Conservation (phyloP, 2,888 invertebrate species). For the Operophtera brumata region DNA sequence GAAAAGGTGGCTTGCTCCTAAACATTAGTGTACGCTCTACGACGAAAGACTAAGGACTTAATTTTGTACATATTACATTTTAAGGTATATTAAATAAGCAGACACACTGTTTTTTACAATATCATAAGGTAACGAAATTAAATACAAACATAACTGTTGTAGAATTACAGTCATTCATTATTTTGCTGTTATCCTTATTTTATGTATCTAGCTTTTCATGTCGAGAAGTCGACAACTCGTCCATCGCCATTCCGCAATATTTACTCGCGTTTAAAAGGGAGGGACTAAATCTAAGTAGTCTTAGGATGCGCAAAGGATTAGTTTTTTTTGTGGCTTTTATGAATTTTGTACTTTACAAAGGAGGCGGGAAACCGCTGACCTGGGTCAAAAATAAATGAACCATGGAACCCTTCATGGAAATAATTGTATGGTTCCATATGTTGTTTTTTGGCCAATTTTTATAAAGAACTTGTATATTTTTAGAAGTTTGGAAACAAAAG, state of each 20-base stretch:
- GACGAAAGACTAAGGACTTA: slow-evolving; percentile 76
- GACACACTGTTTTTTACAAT: slow-evolving; percentile 79
- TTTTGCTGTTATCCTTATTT: slow-evolving; percentile 68
- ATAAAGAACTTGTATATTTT: too few relatives aligned
- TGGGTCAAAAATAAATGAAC: too few relatives aligned
- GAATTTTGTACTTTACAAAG: slow-evolving; percentile 52
- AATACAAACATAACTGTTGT: slow-evolving; percentile 75
- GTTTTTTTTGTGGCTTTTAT: slow-evolving; percentile 53
- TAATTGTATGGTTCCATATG: too few relatives aligned
- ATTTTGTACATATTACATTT: slow-evolving; percentile 74
- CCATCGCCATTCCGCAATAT: slow-evolving; percentile 35
- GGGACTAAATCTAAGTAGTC: slow-evolving; percentile 57
- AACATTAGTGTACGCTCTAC: slow-evolving; percentile 65
- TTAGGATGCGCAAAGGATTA: slow-evolving; percentile 53
- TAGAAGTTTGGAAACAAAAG: too few relatives aligned
- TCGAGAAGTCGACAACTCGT: slow-evolving; percentile 30
- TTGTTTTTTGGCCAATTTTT: too few relatives aligned
- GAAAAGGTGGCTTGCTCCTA: slow-evolving; percentile 56
- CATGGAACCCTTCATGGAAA: too few relatives aligned
- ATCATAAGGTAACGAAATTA: slow-evolving; percentile 71
- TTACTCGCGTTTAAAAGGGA: slow-evolving; percentile 45
- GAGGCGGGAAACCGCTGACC: too few relatives aligned
- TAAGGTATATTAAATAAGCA: slow-evolving; percentile 70
- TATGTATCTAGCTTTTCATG: slow-evolving; percentile 54
- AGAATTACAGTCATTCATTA: slow-evolving; percentile 68